Base-by-base conservation (phyloP, 2,113 vertebrate genomes). In the Herpetotheres cachinnans region DNA sequence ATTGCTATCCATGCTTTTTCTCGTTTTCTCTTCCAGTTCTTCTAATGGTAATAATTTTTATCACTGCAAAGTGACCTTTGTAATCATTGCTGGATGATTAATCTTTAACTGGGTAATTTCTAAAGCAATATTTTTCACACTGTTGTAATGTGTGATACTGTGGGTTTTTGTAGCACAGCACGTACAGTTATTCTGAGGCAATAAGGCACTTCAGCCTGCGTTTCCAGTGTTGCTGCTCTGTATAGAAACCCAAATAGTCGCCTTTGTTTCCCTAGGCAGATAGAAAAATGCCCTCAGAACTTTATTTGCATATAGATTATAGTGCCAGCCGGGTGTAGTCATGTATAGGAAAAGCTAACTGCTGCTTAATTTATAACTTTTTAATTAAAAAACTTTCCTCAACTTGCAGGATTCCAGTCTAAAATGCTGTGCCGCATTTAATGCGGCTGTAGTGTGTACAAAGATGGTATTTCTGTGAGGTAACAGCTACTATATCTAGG, bases 271-370 rank as follows among this genome's bases (percentile, higher is more conserved):
- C 82, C 24, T 34, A 50, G 78, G 79, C 66, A 66, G 87, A 87
- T 86, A 90, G 16, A 91, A 74, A 97, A 96, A 90, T 95, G 89
- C 91, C 86, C 70, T 95, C 42, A 90, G 84, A 76, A 76, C 52
- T 83, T 94, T 93, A 93, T 97, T 96, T 96, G 94, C 97, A 95
- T 97, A 62, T 89, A 96, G 96, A 94, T 97, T 96, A 66, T 89
- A 86, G 79, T 77, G 47, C 47, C 55, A 84, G 69, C 71, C 0
- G 4, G 80, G 93, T 93, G 71, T 96, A 94, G 89, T 85, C 92
- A 38, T 49, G 55, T 93, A 89, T 70, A 82, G 82, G 91, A 94
- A 95, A 81, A 88, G 38, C 82, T 96, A 88, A 86, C 70, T 8
- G 16, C 83, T 87, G 78, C 78, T 89, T 94, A 86, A 95, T 94